Percentiles rank a stretch among this genome's conserved stretches.
These are phyloP conservation scores for Myiozetetes cayanensis DNA, from an alignment of 2,113 vertebrate species.

Conservation along the genomic window DNA sequence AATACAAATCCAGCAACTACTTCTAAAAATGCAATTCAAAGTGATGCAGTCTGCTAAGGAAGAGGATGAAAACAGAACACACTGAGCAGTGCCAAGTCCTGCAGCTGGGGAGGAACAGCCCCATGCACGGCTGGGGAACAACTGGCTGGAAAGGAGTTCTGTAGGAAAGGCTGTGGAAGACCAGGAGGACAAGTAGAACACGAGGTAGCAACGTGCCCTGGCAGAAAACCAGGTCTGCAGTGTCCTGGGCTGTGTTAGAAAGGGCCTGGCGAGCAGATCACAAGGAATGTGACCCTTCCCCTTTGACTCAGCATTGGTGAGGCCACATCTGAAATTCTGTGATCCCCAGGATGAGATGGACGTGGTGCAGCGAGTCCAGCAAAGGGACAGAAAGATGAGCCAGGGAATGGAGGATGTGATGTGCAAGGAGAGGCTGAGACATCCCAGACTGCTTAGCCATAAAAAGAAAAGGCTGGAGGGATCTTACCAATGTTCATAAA, in stretches of 20 bases:
- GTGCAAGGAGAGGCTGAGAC: neutral
- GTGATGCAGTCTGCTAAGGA: neutral
- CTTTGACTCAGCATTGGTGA: neutral
- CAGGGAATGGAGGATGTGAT: neutral
- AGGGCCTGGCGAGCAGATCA: neutral
- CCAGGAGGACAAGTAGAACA: neutral
- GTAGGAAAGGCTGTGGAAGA: neutral
- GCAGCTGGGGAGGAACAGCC: neutral
- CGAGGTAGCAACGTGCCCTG: accelerated
- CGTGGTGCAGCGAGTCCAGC: neutral
- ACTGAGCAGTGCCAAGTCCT: neutral
- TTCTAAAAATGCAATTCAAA: neutral
- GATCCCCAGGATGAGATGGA: accelerated
- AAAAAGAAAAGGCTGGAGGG: neutral
- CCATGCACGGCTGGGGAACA: neutral
- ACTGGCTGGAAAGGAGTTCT: neutral
- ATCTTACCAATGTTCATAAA: neutral
- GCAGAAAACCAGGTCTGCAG: neutral
- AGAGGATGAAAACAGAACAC: neutral
- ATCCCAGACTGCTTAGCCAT: neutral
- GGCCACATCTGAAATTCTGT: neutral
- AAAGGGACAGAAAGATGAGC: neutral
- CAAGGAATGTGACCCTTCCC: no score
- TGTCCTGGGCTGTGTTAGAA: neutral
- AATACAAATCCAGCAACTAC: neutral